Base-by-base conservation (phyloP, 2,113 vertebrate genomes). In the Misgurnus mizolepis region DNA sequence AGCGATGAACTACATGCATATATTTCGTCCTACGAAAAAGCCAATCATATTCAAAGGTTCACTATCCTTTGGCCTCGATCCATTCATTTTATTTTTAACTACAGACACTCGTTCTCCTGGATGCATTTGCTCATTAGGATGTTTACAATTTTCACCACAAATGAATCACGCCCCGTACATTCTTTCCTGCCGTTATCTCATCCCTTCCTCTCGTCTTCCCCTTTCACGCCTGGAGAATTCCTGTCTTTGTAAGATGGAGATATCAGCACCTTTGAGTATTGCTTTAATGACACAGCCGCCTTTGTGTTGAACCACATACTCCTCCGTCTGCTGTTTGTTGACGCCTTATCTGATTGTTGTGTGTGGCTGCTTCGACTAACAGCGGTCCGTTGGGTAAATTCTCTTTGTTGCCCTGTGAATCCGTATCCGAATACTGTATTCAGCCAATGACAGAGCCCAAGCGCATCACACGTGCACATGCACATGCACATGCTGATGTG, bases 271-370 rank as follows among this genome's bases (percentile, higher is more conserved):
- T 72, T 27, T 27, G 40, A 87, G 65, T 75, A 78, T 75, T 86
- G 67, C 67, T 78, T 84, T 83, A 80, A 83, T 80, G 82, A 79
- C 76, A 85, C 43, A 72, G 45, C 34, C 45, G 68, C 39, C 73
- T 84, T 86, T 83, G 67, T 84, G 76, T 72, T 40, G 17, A 22
- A 22, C 22, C 22, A 22, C 22, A 22, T 22, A 22, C 22, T 22
- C 41, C 62, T 40, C 17, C 15, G 3, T 69, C 39, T 72, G 61
- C 17, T 78, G 67, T 47, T 10, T 14, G 45, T 80, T 69, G 17
- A 22, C n/a, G 56, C 22, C 15, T 18, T 73, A 66, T 81, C 68
- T 84, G 62, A 79, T 80, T 69, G 47, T 67, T 77, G 47, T 83
- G 76, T 79, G 56, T 82, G 64, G 50, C 81, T 82, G 80, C 72